Evolutionary conservation across 2,113 vertebrate genomes (phyloP).

Genomic region (Eulemur rufifrons): DNA sequence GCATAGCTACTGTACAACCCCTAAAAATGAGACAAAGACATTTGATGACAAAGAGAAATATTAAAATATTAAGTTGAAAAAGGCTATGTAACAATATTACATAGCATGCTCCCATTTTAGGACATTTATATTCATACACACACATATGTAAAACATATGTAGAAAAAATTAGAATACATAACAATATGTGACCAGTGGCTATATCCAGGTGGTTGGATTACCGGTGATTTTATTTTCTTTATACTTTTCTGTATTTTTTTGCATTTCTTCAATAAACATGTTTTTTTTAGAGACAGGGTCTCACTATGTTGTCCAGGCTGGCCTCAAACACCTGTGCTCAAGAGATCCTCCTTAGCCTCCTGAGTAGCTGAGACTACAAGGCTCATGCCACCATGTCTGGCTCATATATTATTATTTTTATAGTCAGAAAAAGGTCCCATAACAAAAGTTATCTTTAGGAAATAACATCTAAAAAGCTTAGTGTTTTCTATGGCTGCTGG

Average conservation of each 20-base stretch:
- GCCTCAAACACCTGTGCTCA: too few species aligned
- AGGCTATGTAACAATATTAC: not conserved
- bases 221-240: not conserved
- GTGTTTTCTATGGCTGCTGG: not conserved
- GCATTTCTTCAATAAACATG: not conserved
- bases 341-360: too few species aligned
- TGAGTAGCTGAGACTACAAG: too few species aligned
- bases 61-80: slow-evolving; percentile 24
- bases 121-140: not conserved
- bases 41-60: not conserved
- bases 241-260: not conserved
- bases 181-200: not conserved
- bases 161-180: not conserved
- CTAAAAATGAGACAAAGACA: not conserved
- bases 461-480: not conserved
- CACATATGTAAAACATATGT: not conserved
- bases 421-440: not conserved
- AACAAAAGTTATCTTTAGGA: not conserved
- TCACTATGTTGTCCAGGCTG: too few species aligned
- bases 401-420: not conserved
- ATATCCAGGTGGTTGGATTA: not conserved
- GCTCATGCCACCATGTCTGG: too few species aligned
- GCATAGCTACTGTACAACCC: not conserved
- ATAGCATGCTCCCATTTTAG: not conserved
- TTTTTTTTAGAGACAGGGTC: not conserved